phyloP scores from a whole-genome alignment of 2,888 invertebrate genomes.

The Hemicrepidius hirtus region DNA sequence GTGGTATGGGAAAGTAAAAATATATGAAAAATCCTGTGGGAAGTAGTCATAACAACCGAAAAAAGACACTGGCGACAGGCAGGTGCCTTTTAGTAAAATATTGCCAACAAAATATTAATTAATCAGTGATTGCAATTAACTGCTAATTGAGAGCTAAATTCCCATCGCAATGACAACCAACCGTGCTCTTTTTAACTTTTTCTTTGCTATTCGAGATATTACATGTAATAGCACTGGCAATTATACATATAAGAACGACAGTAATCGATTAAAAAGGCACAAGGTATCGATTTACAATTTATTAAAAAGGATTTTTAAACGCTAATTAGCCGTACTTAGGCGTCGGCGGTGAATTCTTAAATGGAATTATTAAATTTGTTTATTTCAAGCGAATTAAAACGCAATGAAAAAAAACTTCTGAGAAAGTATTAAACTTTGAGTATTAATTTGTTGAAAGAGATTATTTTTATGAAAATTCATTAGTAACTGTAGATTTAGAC shows the following conservation, averaged over 20 bases:
- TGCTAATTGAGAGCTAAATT: slow-evolving; percentile 26
- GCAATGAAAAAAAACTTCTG: too few relatives aligned
- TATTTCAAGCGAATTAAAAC: background rate
- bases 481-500: too few relatives aligned
- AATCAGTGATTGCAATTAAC: slow-evolving; percentile 31
- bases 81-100: background rate
- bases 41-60: background rate
- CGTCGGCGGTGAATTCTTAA: slow-evolving; percentile 3
- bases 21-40: slow-evolving; percentile 18
- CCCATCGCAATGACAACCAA: slow-evolving; percentile 20
- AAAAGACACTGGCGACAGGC: slow-evolving; percentile 22
- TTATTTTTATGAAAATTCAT: too few relatives aligned
- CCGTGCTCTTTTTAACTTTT: background rate
- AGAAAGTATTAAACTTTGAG: too few relatives aligned
- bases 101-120: slow-evolving; percentile 19
- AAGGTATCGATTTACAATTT: slow-evolving; percentile 21
- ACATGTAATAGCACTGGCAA: slow-evolving; percentile 5
- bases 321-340: slow-evolving; percentile 23
- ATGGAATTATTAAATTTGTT: slow-evolving; percentile 1
- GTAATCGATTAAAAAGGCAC: slow-evolving; percentile 18
- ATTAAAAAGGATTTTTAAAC: slow-evolving; percentile 16
- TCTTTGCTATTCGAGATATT: background rate
- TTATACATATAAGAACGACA: slow-evolving; percentile 9
- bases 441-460: too few relatives aligned
- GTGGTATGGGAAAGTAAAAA: too few relatives aligned